phyloP scores from a whole-genome alignment of 1,140 invertebrate species.

The Drosophila biarmipes region DNA sequence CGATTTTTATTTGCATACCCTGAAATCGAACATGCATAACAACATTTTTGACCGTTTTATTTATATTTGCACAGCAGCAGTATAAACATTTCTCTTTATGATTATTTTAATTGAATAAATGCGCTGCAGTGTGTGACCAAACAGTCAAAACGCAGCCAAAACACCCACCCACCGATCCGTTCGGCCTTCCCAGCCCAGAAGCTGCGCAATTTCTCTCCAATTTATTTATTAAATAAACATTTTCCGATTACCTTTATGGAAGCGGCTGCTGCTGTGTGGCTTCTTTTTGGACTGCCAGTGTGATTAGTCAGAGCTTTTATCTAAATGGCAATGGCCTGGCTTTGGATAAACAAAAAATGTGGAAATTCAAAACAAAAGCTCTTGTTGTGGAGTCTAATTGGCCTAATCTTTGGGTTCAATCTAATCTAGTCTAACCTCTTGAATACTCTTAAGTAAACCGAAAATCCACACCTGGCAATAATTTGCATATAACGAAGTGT shows the following conservation, averaged over 20 bases:
- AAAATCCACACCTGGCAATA: slow-evolving; percentile 9
- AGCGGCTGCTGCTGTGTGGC: slow-evolving; percentile 7
- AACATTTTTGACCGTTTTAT: slow-evolving; percentile 37
- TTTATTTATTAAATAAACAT: slow-evolving; percentile 76
- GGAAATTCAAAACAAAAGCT: not conserved
- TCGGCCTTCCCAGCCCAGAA: not conserved
- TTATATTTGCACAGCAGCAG: slow-evolving; percentile 37
- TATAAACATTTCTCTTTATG: slow-evolving; percentile 52
- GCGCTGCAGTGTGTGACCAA: slow-evolving; percentile 25
- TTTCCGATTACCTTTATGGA: slow-evolving; percentile 53
- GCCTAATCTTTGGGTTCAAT: slow-evolving; percentile 1
- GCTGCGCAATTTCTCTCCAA: slow-evolving; percentile 56
- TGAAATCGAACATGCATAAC: slow-evolving; percentile 34
- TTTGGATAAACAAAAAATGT: slow-evolving; percentile 23
- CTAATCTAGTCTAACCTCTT: slow-evolving; percentile 3
- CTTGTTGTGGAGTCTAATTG: not conserved
- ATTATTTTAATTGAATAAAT: slow-evolving; percentile 71
- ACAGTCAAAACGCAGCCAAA: not conserved
- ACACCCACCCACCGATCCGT: not conserved
- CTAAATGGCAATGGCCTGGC: slow-evolving; percentile 28
- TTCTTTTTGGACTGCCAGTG: slow-evolving; percentile 21
- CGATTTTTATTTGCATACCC: slow-evolving; percentile 27
- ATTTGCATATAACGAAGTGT: slow-evolving; percentile 7
- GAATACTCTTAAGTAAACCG: not conserved
- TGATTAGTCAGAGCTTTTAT: slow-evolving; percentile 50